Base-by-base conservation (phyloP, 2,113 vertebrate genomes). In the Amazona guildingii region DNA sequence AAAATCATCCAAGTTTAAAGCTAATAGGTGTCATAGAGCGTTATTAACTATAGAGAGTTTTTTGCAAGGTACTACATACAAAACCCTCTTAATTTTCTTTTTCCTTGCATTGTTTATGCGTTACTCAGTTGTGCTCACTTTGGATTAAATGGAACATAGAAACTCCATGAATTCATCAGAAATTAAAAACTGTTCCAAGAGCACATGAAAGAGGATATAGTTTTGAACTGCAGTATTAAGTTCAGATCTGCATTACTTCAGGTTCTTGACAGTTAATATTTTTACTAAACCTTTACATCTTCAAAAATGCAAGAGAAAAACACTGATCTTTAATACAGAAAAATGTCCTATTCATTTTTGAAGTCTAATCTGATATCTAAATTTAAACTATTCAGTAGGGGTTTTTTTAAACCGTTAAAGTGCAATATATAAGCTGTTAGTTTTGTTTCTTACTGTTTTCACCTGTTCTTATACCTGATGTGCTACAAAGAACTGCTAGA, bases 371-470 rank as follows among this genome's bases (percentile, higher is more conserved):
- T 90, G 48, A 85, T 86, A 73, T 35, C 70, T 83, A 77, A 94
- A 69, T 59, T 28, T 44, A 91, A 93, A 86, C 85, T 82, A 83
- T 35, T 83, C 55, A 67, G 62, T 44, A 41, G 57, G 59, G 82
- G 77, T 76, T 35, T 21, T 89, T 92, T 90, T 49, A 87, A 87
- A 74, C 17, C 49, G 55, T 87, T 86, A 85, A 95, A 93, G 41
- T 35, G 24, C 44, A 80, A 43, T 57, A 48, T 37, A 41, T 21
- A 75, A 74, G 35, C 33, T 78, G 24, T 29, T 87, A 78, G 23
- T 19, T 91, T 92, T 82, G 8, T 70, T 93, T 77, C 44, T 61
- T 37, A 39, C 39, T 37, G 5, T 25, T 91, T 81, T 55, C 5
- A 1, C 4, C 25, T 49, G 28, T 67, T 57, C 18, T 25, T 83